Evolutionary conservation across 1,140 invertebrate species (phyloP).

Genomic region (Globodera ellingtonae): DNA sequence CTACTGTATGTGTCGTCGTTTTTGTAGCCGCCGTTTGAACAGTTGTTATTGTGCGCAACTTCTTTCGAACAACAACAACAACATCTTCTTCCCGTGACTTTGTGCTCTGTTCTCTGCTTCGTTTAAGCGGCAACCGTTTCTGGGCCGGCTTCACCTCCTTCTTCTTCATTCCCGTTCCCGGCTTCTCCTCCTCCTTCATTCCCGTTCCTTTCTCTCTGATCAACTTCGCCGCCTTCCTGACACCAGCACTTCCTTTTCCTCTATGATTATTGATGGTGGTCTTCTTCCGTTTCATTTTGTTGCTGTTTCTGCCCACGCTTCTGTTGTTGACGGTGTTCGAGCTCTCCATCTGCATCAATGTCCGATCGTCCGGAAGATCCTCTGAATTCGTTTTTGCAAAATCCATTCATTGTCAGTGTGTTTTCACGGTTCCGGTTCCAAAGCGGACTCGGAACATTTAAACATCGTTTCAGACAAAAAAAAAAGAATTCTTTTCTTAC

Average conservation of each 20-base stretch:
- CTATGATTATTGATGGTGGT: no score
- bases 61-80: no score
- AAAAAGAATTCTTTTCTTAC: background rate
- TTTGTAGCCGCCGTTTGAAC: no score
- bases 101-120: no score
- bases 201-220: background rate
- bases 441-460: background rate
- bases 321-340: no score
- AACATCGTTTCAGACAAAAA: no score
- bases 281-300: background rate
- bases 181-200: background rate
- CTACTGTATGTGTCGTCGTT: no score
- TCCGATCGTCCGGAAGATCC: background rate
- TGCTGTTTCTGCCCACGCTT: background rate
- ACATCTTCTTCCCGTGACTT: no score
- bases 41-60: no score
- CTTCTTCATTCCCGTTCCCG: no score
- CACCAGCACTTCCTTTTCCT: background rate
- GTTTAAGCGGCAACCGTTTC: background rate
- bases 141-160: background rate
- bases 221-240: background rate
- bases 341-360: background rate
- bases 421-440: background rate
- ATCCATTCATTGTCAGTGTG: background rate
- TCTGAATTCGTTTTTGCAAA: background rate